Conservation (phyloP, 2,113 vertebrate species). For the Meleagris gallopavo region DNA sequence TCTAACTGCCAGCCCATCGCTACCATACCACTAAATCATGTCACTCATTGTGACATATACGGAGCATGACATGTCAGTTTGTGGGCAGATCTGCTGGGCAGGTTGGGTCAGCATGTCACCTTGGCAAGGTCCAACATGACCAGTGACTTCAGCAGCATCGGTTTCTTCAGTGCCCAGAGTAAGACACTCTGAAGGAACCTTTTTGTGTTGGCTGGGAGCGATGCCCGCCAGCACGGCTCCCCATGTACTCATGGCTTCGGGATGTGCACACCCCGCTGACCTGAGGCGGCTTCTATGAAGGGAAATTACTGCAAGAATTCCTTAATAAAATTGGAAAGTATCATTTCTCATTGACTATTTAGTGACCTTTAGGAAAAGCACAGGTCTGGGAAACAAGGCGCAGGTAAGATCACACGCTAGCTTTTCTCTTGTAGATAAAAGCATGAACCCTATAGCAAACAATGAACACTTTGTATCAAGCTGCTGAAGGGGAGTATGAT, state of each 20-base stretch:
- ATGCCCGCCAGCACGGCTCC: not conserved
- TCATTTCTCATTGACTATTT: not conserved
- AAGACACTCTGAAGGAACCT: not conserved
- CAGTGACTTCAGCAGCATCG: not conserved
- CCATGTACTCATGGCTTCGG: not conserved
- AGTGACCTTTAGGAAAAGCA: not conserved
- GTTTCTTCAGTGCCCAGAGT: not conserved
- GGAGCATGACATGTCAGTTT: not conserved
- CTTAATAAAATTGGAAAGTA: not conserved
- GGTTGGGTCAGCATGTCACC: not conserved
- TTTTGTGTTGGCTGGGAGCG: fast-evolving
- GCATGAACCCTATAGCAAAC: not conserved
- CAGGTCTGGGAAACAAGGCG: not conserved
- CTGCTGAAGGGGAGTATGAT: fast-evolving
- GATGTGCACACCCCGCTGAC: not conserved
- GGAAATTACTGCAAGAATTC: constrained; percentile 16
- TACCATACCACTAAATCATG: too few species aligned
- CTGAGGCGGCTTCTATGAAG: not conserved
- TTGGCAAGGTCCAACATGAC: not conserved
- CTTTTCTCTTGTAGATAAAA: not conserved
- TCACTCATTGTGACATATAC: not conserved
- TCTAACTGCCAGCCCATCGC: too few species aligned
- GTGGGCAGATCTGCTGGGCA: not conserved
- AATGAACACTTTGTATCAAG: not conserved
- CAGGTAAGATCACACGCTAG: not conserved